phyloP scores from a whole-genome alignment of 2,797 vertebrate genomes.

The Artibeus jamaicensis region DNA sequence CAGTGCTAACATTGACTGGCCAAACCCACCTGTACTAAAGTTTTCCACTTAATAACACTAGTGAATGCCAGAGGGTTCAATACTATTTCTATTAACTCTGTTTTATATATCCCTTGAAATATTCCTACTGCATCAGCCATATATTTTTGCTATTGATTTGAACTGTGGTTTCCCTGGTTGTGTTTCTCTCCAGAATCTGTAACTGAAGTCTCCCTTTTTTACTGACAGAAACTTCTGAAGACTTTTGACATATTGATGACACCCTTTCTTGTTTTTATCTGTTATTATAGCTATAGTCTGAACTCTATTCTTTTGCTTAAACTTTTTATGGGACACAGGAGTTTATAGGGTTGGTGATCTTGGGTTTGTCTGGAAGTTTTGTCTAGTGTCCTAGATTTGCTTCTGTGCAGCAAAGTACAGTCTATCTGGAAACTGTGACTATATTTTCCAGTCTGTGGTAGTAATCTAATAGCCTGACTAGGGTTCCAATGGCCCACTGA shows the following conservation, averaged over 20 bases:
- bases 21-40: neutral
- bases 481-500: neutral
- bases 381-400: neutral
- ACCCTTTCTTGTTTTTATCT: neutral
- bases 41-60: neutral
- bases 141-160: conserved; percentile 44
- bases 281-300: neutral
- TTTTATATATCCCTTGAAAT: conserved; percentile 41
- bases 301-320: neutral
- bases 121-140: neutral
- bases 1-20: neutral
- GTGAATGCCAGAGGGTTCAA: neutral
- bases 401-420: neutral
- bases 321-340: neutral
- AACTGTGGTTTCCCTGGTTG: neutral
- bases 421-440: neutral
- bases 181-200: neutral
- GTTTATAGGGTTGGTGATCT: neutral
- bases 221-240: conserved; percentile 24
- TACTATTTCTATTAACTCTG: neutral
- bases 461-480: neutral
- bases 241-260: neutral
- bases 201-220: conserved; percentile 7
- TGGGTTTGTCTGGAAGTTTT: neutral
- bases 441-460: neutral